Base-by-base conservation (phyloP, 2,113 vertebrate species). In the Cisticola juncidis region DNA sequence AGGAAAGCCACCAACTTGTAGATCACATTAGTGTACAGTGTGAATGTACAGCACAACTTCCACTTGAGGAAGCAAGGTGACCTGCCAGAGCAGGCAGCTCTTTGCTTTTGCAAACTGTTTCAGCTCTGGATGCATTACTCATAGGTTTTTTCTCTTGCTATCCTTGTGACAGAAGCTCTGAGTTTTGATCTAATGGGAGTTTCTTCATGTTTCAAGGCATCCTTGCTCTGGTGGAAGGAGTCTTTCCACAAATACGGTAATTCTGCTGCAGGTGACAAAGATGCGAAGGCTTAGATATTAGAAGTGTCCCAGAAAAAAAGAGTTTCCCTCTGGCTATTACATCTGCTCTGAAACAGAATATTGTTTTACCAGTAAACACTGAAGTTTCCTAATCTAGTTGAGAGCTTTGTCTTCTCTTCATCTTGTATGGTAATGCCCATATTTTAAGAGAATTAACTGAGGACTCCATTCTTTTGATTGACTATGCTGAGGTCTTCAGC, bases 1-100 rank as follows among this genome's bases (percentile, higher is more conserved):
- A 28, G 23, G 9, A 48, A 14, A 16, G 1, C 8, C 2, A 11
- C 8, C 31, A 57, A n/a, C 15, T 14, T 70, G 9, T 56, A 26
- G 25, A 33, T 9, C 12, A 11, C 60, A 12, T 6, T 62, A 24
- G 4, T 45, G 25, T 86, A 47, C 19, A 47, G 53, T 81, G 58
- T 74, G 69, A 66, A 42, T 1, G 9, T 73, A 73, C 64, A 76
- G 53, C 62, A 62, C 81, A 81, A n/a, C 60, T 66, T 78, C 24
- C 44, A 68, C 74, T 82, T 68, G 84, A 79, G 81, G 73, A 91
- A 79, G 17, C 77, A 84, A 93, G 87, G 79, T 93, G 90, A 81
- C 90, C 87, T 95, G 81, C 45, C 45, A 76, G 90, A 85, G 81
- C 69, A 90, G 76, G 57, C 45, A 79, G n/a, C 65, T 68, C 18